Base-by-base conservation (phyloP, 1,140 invertebrate species). In the Ganaspis sp. region DNA sequence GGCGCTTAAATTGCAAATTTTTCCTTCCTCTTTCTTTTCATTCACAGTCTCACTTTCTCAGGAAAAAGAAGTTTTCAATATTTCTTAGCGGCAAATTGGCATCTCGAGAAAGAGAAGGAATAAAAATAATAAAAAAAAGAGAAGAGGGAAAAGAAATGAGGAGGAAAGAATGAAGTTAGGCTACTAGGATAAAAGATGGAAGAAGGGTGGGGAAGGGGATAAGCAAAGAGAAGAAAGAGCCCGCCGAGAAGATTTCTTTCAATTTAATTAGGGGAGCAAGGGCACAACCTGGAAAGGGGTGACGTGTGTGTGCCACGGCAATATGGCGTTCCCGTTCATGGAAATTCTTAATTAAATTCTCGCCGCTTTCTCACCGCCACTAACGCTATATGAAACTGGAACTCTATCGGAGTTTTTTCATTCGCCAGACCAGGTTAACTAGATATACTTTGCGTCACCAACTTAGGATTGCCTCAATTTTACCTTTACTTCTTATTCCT, bases 281-380 rank as follows among this genome's bases (percentile, higher is more conserved):
- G 53, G 34, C 26, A 53, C 70, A 38, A 40, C 34, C 9, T 37
- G 64, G 45, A 17, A 29, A 21, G 73, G 64, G 72, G 77, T 84
- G 84, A 87, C 83, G 80, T 82, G 85, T 85, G 84, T 88, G 83
- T 84, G 86, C 84, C 85, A 88, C 37, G 70, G 82, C 86, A 87
- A 86, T 86, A 84, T 87, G 84, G 83, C 81, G 82, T 77, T 72
- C 73, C 77, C 76, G 79, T 73, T 81, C 84, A 79, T 85, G 84
- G 81, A 87, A 84, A 89, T 88, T 90, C 86, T 89, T 89, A 90
- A 89, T 90, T 89, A 89, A 90, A 89, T 90, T 87, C 85, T 85
- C 82, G 76, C 83, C 73, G 70, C 75, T 79, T 84, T 80, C 83
- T 82, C 77, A 75, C 73, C 54, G 70, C 75, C 71, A 70, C 64